These are phyloP conservation scores for Atrina japonica DNA, from an alignment of 2,888 invertebrate genomes.

Conservation along the genomic window DNA sequence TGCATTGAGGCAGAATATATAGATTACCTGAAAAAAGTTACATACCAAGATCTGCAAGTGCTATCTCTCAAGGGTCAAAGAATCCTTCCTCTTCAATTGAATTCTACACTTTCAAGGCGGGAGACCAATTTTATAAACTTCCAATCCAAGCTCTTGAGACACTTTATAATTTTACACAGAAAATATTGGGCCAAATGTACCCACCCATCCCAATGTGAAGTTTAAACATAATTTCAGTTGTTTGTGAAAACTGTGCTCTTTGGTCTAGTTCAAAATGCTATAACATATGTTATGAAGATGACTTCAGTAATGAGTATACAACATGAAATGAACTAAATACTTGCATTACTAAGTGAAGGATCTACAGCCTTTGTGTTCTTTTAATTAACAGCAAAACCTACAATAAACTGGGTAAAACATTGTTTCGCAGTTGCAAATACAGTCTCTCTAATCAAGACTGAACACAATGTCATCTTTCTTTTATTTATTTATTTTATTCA, in stretches of 20 bases:
- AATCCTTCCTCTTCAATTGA: constrained; percentile 21
- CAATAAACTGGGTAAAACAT: constrained; percentile 34
- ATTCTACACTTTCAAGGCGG: constrained; percentile 21
- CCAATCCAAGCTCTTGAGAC: no score
- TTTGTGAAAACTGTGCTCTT: no score
- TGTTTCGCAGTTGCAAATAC: constrained; percentile 1
- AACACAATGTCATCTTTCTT: not conserved
- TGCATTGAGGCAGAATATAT: constrained; percentile 15
- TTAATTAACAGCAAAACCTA: constrained; percentile 32
- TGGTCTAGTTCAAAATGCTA: no score
- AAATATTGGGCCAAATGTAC: no score
- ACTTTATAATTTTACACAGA: no score
- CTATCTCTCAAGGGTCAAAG: not conserved
- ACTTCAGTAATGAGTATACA: no score
- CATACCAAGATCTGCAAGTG: constrained; percentile 27
- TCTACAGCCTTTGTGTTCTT: constrained; percentile 7
- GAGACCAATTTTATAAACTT: no score
- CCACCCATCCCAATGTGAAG: no score
- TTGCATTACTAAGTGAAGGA: constrained; percentile 23
- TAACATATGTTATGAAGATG: no score
- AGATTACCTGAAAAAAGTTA: constrained; percentile 18
- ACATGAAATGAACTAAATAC: constrained; percentile 17
- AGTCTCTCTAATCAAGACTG: no score
- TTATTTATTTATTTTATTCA: not conserved
- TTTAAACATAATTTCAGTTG: no score